Evolutionary conservation across 2,888 invertebrate genomes (phyloP), one percentile per base, ranked within the genome.

Genomic region (Drosophila aldrichi): DNA sequence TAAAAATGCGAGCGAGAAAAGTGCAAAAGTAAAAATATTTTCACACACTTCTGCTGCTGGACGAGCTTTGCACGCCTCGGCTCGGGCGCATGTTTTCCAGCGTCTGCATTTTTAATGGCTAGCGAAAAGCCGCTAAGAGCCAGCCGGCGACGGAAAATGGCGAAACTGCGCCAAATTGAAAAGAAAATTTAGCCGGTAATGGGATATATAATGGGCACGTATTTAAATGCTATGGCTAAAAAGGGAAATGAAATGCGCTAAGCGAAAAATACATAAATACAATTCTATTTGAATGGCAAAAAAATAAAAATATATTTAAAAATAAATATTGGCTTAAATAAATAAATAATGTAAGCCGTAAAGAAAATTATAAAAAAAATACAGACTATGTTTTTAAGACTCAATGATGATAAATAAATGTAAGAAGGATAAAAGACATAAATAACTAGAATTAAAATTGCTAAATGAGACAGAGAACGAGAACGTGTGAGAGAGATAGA

Each of bases 11-110:
- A 22, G 40, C 14, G 16, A 14, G 32, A 16, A 5, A 22, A 36
- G 44, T 38, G 69, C 18, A 54, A 16, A 70, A 80, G 60, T 54
- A 22, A 52, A 81, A 81, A 77, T 77, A 77, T 77, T 74, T 70
- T 69, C 70, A 61, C 77, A 77, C 76, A 77, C 76, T 76, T 62
- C 58, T 59, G 8, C 29, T 60, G 51, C 10, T 9, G 34, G 44
- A 8, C 40, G 29, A 36, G 48, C 46, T 62, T 69, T 14, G 22
- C 52, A 58, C 41, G 48, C 51, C 44, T 69, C 48, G 46, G 29
- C 16, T 44, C n/a, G 55, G 14, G 48, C 48, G 61, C 36, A 41
- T 71, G 72, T 67, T 71, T 58, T 36, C 8, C 56, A 60, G 32
- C 51, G 48, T 49, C 62, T 76, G 61, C 57, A 76, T 73, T 59